phyloP scores from a whole-genome alignment of 2,113 vertebrate genomes.

The Cranoglanis bouderius region DNA sequence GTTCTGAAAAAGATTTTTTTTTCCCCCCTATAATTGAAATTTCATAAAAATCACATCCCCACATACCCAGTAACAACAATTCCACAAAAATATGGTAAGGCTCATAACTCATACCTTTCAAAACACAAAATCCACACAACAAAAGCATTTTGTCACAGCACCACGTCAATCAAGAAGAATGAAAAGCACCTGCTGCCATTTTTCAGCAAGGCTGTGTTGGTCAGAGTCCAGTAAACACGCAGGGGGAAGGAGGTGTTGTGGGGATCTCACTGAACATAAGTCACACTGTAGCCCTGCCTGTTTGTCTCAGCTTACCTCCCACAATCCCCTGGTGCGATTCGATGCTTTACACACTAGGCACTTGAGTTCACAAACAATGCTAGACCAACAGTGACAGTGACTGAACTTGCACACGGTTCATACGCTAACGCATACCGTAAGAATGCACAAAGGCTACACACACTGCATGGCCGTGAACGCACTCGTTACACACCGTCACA shows the following conservation, averaged over 20 bases:
- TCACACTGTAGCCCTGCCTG: constrained; percentile 61
- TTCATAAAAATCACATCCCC: neutral
- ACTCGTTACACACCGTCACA: constrained; percentile 16
- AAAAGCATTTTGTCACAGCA: constrained; percentile 65
- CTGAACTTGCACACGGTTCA: neutral
- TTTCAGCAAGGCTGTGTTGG: constrained; percentile 61
- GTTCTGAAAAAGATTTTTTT: neutral
- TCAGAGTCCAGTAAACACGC: constrained; percentile 71
- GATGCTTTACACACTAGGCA: neutral
- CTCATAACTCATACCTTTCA: constrained; percentile 12
- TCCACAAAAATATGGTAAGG: neutral
- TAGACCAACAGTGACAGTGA: neutral
- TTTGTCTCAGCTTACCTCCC: constrained; percentile 50
- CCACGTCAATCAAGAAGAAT: constrained; percentile 64
- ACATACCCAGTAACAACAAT: neutral
- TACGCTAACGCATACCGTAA: neutral
- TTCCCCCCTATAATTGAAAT: neutral
- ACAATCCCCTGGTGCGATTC: constrained; percentile 20
- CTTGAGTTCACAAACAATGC: constrained; percentile 4
- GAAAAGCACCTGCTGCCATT: constrained; percentile 62
- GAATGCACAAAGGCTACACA: neutral
- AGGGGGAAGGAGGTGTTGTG: constrained; percentile 59
- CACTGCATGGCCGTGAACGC: neutral
- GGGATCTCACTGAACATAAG: constrained; percentile 69
- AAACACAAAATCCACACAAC: constrained; percentile 26